Evolutionary conservation across 2,113 vertebrate species (phyloP).

Genomic region (Antechinus flavipes): DNA sequence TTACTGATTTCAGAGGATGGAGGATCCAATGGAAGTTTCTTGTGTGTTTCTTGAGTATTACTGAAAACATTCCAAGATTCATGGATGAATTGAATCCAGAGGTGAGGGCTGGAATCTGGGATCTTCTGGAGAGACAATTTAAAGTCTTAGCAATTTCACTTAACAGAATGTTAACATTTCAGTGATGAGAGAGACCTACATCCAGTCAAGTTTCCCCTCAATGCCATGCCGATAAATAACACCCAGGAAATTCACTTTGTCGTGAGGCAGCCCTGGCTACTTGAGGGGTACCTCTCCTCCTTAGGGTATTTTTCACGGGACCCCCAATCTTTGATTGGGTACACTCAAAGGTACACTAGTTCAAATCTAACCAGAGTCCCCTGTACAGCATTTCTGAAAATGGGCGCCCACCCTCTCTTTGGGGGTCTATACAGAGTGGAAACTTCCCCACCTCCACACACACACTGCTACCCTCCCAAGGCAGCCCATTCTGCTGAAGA

Average conservation of each 20-base stretch:
- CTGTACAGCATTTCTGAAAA: background rate
- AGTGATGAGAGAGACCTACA: background rate
- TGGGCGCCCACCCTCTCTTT: background rate
- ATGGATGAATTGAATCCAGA: background rate
- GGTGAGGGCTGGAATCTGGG: background rate
- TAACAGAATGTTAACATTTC: background rate
- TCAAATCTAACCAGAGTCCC: background rate
- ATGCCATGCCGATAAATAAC: background rate
- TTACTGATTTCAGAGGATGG: background rate
- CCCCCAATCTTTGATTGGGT: background rate
- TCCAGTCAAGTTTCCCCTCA: background rate
- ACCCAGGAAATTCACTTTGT: background rate
- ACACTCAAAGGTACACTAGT: background rate
- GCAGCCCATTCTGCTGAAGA: background rate
- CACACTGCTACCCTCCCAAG: background rate
- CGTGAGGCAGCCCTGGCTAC: background rate
- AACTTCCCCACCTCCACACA: too few species aligned
- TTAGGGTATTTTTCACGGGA: background rate
- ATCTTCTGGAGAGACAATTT: background rate
- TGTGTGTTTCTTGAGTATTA: background rate
- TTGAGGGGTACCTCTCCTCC: background rate
- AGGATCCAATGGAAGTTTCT: background rate
- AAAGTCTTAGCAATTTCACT: background rate
- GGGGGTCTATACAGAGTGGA: too few species aligned
- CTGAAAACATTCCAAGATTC: background rate